Conservation (phyloP, 2,888 invertebrate species). For the Melieria omissa region DNA sequence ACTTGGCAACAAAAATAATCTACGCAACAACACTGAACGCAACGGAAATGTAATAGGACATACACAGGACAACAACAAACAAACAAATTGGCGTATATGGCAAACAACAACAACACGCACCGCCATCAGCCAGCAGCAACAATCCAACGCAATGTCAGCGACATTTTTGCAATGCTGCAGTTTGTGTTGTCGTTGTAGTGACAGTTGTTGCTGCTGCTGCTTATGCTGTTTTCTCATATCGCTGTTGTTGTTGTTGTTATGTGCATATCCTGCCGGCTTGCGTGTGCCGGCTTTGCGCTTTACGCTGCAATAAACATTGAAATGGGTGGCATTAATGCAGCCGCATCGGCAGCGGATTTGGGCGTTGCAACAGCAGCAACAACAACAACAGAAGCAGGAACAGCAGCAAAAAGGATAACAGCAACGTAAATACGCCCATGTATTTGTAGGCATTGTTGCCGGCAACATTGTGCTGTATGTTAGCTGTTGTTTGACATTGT, state of each 20-base stretch:
- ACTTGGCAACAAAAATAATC: too few relatives aligned
- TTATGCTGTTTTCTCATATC: background rate
- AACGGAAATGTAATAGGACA: too few relatives aligned
- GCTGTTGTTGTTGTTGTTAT: conserved; percentile 14
- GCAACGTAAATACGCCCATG: too few relatives aligned
- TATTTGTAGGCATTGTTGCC: too few relatives aligned
- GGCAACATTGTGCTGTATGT: too few relatives aligned
- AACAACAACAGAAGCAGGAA: background rate
- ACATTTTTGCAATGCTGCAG: background rate
- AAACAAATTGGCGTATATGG: conserved; percentile 1
- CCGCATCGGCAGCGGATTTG: conserved; percentile 4
- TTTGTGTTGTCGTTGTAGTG: background rate
- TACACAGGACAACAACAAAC: too few relatives aligned
- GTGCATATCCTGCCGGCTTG: too few relatives aligned
- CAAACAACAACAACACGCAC: background rate
- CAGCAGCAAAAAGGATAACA: background rate
- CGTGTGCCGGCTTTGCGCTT: conserved; percentile 20
- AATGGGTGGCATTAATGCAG: conserved; percentile 31
- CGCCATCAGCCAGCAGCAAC: background rate
- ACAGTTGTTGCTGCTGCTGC: conserved; percentile 19
- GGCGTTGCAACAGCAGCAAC: background rate
- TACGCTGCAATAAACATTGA: conserved; percentile 33
- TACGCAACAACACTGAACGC: too few relatives aligned
- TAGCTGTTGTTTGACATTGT: too few relatives aligned
- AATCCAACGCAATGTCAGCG: background rate